Evolutionary conservation across 1,140 invertebrate genomes (phyloP), one percentile per base, ranked within the genome.

Genomic region (Pseudoatta argentina): DNA sequence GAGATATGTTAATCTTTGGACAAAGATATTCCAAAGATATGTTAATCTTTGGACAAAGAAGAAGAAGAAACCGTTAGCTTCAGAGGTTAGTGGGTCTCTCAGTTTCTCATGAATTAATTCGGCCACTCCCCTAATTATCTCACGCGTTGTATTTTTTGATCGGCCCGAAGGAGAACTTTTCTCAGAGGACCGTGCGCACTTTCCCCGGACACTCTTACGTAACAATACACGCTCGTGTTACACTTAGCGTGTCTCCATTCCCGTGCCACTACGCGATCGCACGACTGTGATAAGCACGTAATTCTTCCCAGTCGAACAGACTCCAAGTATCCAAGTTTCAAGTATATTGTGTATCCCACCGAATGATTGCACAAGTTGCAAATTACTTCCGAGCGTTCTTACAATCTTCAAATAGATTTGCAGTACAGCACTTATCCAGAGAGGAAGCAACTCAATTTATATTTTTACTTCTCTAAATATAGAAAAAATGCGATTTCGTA

Each of bases 11-110:
- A 79, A 87, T 76, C 77, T 85, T 24, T 92, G 90, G 91, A 63
- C 69, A 34, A 92, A 87, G 71, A 69, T 21, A 21, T 21, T 21
- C 21, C 21, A 21, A 21, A 21, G 21, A 21, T 21, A 21, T 21
- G 21, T 21, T 21, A 21, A 87, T 76, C 77, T 85, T 24, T 92
- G 90, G 91, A 63, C 69, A 34, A 92, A 87, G 71, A 69, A 86
- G 39, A 75, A 67, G 39, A 66, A 66, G 24, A 94, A 93, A 81
- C 94, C 94, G 5, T 86, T 92, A 76, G 90, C 93, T 39, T 95
- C 94, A 5, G 93, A 95, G 91, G 94, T 93, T 21, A 90, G 89
- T 88, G 77, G 69, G 53, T 71, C 30, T 66, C 51, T 16, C n/a
- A n/a, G 66, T 76, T 76, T 59, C 64, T 61, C 55, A 21, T 86